These are phyloP conservation scores for Chouioia cunea DNA, from an alignment of 2,888 invertebrate genomes.

Conservation along the genomic window DNA sequence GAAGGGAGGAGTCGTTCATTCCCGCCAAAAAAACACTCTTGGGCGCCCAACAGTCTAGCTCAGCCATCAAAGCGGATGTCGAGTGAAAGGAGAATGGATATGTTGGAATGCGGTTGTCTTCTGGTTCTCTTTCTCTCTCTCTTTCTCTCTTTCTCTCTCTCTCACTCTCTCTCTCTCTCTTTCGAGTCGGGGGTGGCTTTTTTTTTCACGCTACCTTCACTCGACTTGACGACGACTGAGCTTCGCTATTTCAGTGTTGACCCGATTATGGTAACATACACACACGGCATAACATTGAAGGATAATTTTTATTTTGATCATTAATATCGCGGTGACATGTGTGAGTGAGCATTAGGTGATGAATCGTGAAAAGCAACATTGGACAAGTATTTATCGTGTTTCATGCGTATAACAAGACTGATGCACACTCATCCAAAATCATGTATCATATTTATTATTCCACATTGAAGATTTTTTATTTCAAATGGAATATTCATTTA, in stretches of 20 bases:
- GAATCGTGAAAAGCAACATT: no score
- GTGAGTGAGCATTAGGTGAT: no score
- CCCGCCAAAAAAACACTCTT: conserved; percentile 42
- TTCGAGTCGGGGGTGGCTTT: neutral
- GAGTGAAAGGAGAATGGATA: neutral
- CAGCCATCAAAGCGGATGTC: conserved; percentile 11
- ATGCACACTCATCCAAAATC: no score
- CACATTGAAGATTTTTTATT: no score
- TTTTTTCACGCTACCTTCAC: conserved; percentile 4
- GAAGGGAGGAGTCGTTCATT: conserved; percentile 16
- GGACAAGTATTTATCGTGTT: no score
- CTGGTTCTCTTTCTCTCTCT: conserved; percentile 20
- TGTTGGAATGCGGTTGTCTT: conserved; percentile 48
- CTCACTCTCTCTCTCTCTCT: no score
- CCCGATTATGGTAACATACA: neutral
- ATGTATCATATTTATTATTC: no score
- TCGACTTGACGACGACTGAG: neutral
- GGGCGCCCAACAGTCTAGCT: conserved; percentile 55
- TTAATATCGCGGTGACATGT: no score
- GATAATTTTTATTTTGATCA: conserved; percentile 9
- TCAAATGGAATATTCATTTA: no score
- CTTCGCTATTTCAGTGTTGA: neutral
- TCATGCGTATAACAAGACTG: no score
- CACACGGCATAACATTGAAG: conserved; percentile 8
- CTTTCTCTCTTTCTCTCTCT: no score